Evolutionary conservation across 1,140 invertebrate species (phyloP).

Genomic region (Aphelinus atriplicis): DNA sequence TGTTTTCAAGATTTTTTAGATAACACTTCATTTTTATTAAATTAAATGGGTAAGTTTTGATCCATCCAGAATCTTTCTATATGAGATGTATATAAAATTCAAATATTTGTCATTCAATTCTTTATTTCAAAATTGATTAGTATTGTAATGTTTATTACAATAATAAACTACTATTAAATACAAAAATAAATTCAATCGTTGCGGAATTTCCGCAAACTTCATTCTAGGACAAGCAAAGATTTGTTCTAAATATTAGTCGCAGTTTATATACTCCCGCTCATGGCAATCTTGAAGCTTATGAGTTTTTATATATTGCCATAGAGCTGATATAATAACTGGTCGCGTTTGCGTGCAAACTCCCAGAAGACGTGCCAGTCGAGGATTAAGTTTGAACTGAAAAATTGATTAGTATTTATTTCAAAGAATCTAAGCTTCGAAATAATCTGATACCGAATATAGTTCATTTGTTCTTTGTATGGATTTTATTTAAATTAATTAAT

Average conservation of each 20-base stretch:
- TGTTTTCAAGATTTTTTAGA: too few relatives aligned
- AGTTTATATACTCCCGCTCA: conserved; percentile 96
- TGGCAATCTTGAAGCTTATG: conserved; percentile 92
- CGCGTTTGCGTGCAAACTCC: conserved; percentile 98
- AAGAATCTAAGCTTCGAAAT: too few relatives aligned
- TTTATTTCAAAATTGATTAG: too few relatives aligned
- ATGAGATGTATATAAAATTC: too few relatives aligned
- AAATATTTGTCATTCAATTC: neutral
- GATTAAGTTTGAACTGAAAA: conserved; percentile 90
- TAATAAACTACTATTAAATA: too few relatives aligned
- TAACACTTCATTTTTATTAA: too few relatives aligned
- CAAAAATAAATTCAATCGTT: conserved; percentile 91
- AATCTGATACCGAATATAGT: too few relatives aligned
- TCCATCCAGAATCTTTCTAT: too few relatives aligned
- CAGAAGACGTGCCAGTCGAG: conserved; percentile 90
- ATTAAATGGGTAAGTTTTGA: too few relatives aligned
- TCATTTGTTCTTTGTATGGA: too few relatives aligned
- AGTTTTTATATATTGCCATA: conserved; percentile 99
- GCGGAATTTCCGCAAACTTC: conserved; percentile 99
- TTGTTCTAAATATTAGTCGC: conserved; percentile 97
- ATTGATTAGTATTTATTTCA: too few relatives aligned
- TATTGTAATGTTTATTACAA: too few relatives aligned
- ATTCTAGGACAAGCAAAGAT: conserved; percentile 94
- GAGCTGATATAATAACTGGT: conserved; percentile 96
- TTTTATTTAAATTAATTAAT: neutral